Evolutionary conservation across 2,888 invertebrate genomes (phyloP).

Genomic region (Pyrgus malvae): DNA sequence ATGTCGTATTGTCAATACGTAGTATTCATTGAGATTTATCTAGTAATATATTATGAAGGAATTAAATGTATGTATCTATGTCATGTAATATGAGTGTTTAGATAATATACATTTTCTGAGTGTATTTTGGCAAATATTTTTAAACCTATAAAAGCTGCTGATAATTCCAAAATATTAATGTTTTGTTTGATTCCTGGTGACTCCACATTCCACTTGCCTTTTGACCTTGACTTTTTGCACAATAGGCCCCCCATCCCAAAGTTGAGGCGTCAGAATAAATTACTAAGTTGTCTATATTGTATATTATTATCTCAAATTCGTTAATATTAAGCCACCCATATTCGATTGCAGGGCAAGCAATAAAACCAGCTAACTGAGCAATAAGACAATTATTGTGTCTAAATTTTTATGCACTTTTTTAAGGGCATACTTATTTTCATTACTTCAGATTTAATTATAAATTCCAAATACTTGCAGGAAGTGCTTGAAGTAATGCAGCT

Average conservation of each 20-base stretch:
- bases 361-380: conserved; percentile 1
- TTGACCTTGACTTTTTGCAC: conserved; percentile 19
- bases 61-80: too few relatives aligned
- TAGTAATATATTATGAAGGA: too few relatives aligned
- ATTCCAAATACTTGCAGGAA: conserved; percentile 1
- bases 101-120: too few relatives aligned
- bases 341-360: conserved; percentile 13
- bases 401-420: not conserved
- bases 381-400: not conserved
- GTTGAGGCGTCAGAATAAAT: conserved; percentile 30
- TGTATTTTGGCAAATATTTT: conserved; percentile 27
- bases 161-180: conserved; percentile 22
- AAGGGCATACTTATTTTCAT: conserved; percentile 4
- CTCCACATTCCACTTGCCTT: conserved; percentile 4
- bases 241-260: conserved; percentile 30
- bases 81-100: too few relatives aligned
- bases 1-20: conserved; percentile 17
- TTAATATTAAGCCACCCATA: conserved; percentile 24
- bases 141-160: conserved; percentile 28
- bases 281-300: conserved; percentile 12
- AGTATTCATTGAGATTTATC: not conserved
- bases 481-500: not conserved
- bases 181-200: not conserved
- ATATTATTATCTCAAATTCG: conserved; percentile 15
- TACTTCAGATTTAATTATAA: conserved; percentile 2